These are phyloP conservation scores for Nomada goodeniana DNA, from an alignment of 2,888 invertebrate species.

Conservation along the genomic window DNA sequence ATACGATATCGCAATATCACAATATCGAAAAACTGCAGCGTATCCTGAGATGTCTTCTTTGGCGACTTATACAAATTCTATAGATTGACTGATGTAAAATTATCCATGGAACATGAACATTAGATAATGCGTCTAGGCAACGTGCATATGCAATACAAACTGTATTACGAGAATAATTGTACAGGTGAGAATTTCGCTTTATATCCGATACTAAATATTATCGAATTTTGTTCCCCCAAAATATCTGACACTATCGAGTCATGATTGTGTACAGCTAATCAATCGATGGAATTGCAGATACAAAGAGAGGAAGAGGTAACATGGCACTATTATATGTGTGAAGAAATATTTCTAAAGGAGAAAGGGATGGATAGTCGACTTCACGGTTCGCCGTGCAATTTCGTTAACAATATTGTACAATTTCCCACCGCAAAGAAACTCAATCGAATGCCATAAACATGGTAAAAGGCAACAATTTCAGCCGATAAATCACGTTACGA, in stretches of 20 bases:
- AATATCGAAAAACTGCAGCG: not conserved
- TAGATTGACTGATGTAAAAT: not conserved
- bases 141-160: not conserved
- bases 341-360: conserved; percentile 14
- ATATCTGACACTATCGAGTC: not conserved
- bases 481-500: not conserved
- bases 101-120: not conserved
- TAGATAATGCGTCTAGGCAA: too few relatives aligned
- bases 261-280: not conserved
- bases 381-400: conserved; percentile 17
- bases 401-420: conserved; percentile 20
- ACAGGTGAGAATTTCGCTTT: conserved; percentile 26
- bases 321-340: not conserved
- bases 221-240: not conserved
- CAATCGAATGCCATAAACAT: not conserved
- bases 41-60: not conserved
- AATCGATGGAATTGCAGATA: not conserved
- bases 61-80: not conserved
- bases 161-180: conserved; percentile 10
- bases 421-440: not conserved
- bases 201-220: not conserved
- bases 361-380: conserved; percentile 13
- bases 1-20: too few relatives aligned
- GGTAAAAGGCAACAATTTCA: not conserved
- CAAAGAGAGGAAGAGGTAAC: not conserved